Conservation (phyloP, 2,888 invertebrate genomes). For the Cepaea hortensis region DNA sequence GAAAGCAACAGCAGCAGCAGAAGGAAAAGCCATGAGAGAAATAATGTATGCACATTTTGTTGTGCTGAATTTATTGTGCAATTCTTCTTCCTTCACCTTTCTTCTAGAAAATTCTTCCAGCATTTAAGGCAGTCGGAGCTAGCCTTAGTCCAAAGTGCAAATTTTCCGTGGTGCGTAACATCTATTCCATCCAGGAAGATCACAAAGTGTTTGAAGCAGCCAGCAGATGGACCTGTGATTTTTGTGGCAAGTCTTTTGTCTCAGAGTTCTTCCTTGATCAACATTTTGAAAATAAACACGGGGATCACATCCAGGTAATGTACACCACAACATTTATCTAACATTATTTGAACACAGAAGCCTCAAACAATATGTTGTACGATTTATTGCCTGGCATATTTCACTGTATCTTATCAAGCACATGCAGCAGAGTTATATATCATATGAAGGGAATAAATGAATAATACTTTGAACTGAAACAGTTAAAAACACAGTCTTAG, state of each 20-base stretch:
- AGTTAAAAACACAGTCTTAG: no score
- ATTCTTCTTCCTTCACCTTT: background rate
- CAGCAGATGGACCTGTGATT: slow-evolving; percentile 70
- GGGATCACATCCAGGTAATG: slow-evolving; percentile 60
- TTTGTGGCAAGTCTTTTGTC: slow-evolving; percentile 72
- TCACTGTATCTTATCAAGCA: no score
- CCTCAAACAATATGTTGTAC: no score
- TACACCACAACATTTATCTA: background rate
- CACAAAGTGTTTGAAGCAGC: slow-evolving; percentile 66
- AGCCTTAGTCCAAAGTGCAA: slow-evolving; percentile 62
- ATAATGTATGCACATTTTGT: no score
- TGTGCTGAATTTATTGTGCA: no score
- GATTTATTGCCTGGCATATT: no score
- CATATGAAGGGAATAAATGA: no score
- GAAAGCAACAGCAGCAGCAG: no score
- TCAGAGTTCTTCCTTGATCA: slow-evolving; percentile 69
- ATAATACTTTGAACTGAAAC: no score
- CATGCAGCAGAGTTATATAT: no score
- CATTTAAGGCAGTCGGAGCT: slow-evolving; percentile 52
- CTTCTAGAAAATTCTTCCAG: slow-evolving; percentile 61
- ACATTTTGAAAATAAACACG: slow-evolving; percentile 71
- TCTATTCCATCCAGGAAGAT: slow-evolving; percentile 65
- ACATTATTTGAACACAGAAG: background rate
- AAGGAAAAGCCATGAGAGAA: no score
- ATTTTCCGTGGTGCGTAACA: slow-evolving; percentile 63